A percentile compares a stretch with the other conserved stretches of the same genome.
phyloP scores from a whole-genome alignment of 2,888 invertebrate species.

The Mesodorylaimus sp. region DNA sequence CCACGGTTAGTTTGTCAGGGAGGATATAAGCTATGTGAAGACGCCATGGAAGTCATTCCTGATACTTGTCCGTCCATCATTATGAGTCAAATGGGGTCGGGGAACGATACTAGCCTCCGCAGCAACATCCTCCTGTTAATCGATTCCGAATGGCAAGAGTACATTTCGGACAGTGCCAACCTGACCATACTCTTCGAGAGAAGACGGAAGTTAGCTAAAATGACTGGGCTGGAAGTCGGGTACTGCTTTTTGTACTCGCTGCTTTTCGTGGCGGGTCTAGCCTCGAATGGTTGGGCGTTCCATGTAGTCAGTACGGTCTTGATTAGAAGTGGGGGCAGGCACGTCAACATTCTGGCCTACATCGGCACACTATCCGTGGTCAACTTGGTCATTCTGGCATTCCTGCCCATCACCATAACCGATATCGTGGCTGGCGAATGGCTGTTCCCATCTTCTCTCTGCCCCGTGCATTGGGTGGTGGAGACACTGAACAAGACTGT shows the following conservation, averaged over 20 bases:
- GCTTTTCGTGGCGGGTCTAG: not conserved
- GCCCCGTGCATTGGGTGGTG: not conserved
- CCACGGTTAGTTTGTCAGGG: too few species aligned
- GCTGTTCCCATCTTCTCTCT: not conserved
- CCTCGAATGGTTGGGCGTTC: not conserved
- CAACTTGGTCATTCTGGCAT: not conserved
- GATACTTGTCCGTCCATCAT: too few species aligned
- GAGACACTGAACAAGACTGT: not conserved
- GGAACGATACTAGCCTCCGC: too few species aligned
- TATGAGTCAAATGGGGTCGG: too few species aligned
- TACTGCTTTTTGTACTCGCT: not conserved
- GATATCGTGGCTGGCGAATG: not conserved
- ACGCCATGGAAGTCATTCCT: too few species aligned
- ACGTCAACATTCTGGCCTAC: not conserved
- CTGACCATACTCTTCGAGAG: too few species aligned
- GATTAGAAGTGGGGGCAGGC: not conserved
- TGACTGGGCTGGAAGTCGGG: too few species aligned
- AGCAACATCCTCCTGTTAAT: too few species aligned
- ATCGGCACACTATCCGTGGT: not conserved
- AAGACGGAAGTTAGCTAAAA: too few species aligned
- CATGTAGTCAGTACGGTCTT: not conserved
- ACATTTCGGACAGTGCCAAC: too few species aligned
- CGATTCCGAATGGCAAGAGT: too few species aligned
- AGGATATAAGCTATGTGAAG: too few species aligned
- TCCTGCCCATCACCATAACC: not conserved